A percentile compares a stretch with the other conserved stretches of the same genome.
Evolutionary conservation across 2,888 invertebrate species (phyloP).

Genomic region (Hirtodrosophila cameraria): DNA sequence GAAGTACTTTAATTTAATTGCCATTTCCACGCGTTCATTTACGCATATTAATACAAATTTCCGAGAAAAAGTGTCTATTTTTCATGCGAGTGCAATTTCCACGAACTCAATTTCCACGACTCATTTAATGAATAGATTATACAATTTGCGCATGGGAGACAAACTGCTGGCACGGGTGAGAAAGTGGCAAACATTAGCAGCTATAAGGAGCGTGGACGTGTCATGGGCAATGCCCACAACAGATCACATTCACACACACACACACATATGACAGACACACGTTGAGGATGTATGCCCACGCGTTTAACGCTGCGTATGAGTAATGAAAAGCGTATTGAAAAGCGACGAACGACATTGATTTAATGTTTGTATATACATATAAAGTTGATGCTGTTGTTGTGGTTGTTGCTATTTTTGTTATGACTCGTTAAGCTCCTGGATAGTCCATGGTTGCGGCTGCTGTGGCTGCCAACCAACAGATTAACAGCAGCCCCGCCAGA

Average conservation of each 20-base stretch:
- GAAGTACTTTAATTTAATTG: constrained; percentile 13
- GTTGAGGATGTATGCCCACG: constrained; percentile 15
- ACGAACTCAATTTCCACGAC: constrained; percentile 13
- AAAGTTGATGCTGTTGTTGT: constrained; percentile 4
- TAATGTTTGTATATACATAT: constrained; percentile 53
- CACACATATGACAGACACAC: constrained; percentile 30
- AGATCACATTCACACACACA: constrained; percentile 25
- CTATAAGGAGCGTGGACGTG: constrained; percentile 30
- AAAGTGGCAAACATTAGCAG: constrained; percentile 13
- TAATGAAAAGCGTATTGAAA: constrained; percentile 67
- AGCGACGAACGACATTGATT: constrained; percentile 74
- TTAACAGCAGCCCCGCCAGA: constrained; percentile 37
- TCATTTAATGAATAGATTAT: constrained; percentile 5
- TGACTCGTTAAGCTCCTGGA: no score
- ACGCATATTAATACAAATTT: constrained; percentile 35
- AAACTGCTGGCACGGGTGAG: constrained; percentile 34
- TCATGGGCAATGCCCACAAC: constrained; percentile 57
- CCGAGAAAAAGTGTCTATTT: constrained; percentile 32
- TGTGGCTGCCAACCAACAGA: constrained; percentile 41
- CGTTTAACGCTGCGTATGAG: constrained; percentile 68
- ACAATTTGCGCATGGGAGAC: constrained; percentile 42
- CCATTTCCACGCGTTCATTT: background rate
- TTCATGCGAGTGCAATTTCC: constrained; percentile 20
- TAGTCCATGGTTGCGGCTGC: constrained; percentile 21
- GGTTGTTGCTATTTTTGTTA: constrained; percentile 6